These are phyloP conservation scores for Eulemur coronatus DNA, from an alignment of 2,797 vertebrate species.

Conservation along the genomic window DNA sequence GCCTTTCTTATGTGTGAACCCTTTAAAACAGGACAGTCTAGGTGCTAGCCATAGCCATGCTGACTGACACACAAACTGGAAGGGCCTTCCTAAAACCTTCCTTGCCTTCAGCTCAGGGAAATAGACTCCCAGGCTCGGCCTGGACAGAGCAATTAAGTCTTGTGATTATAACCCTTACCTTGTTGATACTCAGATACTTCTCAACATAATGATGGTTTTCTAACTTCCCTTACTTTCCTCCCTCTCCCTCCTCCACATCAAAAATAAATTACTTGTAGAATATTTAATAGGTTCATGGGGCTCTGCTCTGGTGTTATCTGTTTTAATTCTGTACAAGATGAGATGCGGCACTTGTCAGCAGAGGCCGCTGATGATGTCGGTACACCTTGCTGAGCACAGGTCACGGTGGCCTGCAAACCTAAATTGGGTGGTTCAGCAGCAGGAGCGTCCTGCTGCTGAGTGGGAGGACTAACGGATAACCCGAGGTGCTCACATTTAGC, in stretches of 20 bases:
- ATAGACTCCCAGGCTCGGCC: background rate
- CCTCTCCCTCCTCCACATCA: slow-evolving; percentile 32
- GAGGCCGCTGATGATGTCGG: background rate
- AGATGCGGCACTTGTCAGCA: slow-evolving; percentile 49
- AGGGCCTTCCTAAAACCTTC: background rate
- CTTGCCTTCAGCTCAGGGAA: background rate
- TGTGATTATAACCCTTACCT: slow-evolving; percentile 8
- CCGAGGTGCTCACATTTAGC: background rate
- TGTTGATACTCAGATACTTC: slow-evolving; percentile 24
- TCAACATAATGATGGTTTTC: slow-evolving; percentile 52
- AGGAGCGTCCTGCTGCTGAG: background rate
- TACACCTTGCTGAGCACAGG: slow-evolving; percentile 54
- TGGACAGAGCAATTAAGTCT: background rate
- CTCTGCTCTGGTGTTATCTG: slow-evolving; percentile 43
- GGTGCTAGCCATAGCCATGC: background rate
- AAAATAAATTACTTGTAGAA: slow-evolving; percentile 67
- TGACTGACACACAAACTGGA: background rate
- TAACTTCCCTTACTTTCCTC: slow-evolving; percentile 20
- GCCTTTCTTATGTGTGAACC: background rate
- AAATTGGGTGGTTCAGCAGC: slow-evolving; percentile 2
- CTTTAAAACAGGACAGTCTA: background rate
- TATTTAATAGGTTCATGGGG: slow-evolving; percentile 67
- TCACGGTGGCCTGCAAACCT: slow-evolving; percentile 18
- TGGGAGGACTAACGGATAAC: background rate
- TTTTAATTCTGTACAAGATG: slow-evolving; percentile 60